Evolutionary conservation across 2,113 vertebrate species (phyloP), one percentile per base, ranked within the genome.

Genomic region (Oncorhynchus gorbuscha): DNA sequence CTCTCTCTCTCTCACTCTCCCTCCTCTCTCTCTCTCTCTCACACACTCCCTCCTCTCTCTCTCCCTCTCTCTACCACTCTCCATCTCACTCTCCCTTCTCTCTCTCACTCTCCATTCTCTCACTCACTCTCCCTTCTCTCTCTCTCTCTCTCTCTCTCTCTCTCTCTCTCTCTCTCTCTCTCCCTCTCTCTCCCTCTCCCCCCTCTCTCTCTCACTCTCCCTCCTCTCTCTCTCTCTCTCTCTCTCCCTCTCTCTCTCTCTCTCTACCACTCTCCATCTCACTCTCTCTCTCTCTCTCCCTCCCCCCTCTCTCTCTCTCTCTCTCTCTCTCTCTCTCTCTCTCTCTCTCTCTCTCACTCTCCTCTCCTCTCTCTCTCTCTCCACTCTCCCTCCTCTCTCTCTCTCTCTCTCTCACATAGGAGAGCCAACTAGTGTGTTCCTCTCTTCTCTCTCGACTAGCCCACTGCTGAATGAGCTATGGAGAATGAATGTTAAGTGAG

Each of bases 121-220:
- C n/a, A n/a, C n/a, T n/a, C n/a, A n/a, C n/a, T n/a, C 3, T 2
- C 6, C 20, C 1, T 4, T 11, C 58, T 4, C 20, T 18, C 58
- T 59, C 55, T 59, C 55, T 1, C 55, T 32, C 24, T 67, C 49
- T 75, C 80, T 78, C 81, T 80, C 62, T 8, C 20, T 24, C 35
- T 48, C 69, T 22, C 64, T 30, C 3, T 3, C 30, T 1, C 30
- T 4, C 24, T 24, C 24, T 24, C 24, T 24, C 24, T 24, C 24
- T 24, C 24, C 1, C 24, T 24, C 24, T 24, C 24, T 24, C 24
- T 24, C 24, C 1, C 24, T 24, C 24, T 1, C 24, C 1, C 24
- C 24, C 1, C 24, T 24, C 24, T 24, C n/a, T n/a, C n/a, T n/a
- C n/a, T n/a, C n/a, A n/a, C n/a, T n/a, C n/a, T n/a, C n/a, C n/a